phyloP scores from a whole-genome alignment of 2,113 vertebrate species.

The Pimephales promelas region DNA sequence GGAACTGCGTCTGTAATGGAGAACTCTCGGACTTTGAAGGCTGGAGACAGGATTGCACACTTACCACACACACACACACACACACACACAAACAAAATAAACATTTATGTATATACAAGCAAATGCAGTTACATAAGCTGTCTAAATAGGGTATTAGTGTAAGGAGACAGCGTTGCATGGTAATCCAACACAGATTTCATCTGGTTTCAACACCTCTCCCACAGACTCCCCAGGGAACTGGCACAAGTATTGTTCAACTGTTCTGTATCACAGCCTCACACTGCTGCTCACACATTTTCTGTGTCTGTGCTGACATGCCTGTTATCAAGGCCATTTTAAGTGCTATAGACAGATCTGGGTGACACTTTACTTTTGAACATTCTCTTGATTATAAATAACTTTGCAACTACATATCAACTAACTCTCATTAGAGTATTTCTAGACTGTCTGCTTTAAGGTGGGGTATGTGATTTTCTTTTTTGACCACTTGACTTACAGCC shows the following conservation, averaged over 20 bases:
- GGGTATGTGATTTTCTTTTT: too few species aligned
- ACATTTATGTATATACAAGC: conserved; percentile 33
- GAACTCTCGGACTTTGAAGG: conserved; percentile 96
- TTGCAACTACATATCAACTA: too few species aligned
- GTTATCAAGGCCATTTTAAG: conserved; percentile 16
- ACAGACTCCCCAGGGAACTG: not conserved
- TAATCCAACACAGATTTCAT: conserved; percentile 37
- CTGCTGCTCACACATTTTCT: conserved; percentile 4
- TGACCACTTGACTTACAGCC: too few species aligned
- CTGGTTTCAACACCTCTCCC: conserved; percentile 17
- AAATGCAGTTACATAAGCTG: conserved; percentile 37
- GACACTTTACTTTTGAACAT: too few species aligned
- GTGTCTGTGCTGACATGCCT: not conserved
- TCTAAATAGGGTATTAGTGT: conserved; percentile 21
- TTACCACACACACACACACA: conserved; percentile 67
- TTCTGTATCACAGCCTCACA: conserved; percentile 11
- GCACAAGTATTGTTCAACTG: not conserved
- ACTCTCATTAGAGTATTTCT: too few species aligned
- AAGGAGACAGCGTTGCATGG: conserved; percentile 2
- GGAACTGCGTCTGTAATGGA: conserved; percentile 93
- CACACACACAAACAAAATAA: conserved; percentile 42
- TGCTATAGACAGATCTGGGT: not conserved
- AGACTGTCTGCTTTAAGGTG: too few species aligned
- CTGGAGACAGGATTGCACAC: conserved; percentile 97
- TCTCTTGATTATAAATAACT: too few species aligned